Percentiles rank a stretch among this genome's conserved stretches.
phyloP scores from a whole-genome alignment of 1,140 invertebrate genomes.

The Acromyrmex heyeri region DNA sequence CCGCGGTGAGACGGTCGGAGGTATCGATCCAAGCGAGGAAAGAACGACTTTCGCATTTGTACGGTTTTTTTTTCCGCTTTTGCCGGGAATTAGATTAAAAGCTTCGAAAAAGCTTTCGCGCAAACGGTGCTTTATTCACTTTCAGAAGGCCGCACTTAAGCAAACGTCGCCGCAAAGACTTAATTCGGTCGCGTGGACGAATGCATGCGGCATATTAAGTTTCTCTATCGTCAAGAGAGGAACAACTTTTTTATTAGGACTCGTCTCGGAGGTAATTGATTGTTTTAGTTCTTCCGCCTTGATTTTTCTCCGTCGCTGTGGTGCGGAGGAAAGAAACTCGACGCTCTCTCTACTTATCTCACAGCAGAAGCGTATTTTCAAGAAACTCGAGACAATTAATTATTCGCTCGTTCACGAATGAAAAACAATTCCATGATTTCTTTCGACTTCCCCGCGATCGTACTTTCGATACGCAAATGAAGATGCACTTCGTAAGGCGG shows the following conservation, averaged over 20 bases:
- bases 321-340: conserved; percentile 10
- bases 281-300: conserved; percentile 47
- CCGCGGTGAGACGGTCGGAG: background rate
- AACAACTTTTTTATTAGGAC: conserved; percentile 55
- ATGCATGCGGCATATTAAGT: conserved; percentile 44
- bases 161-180: conserved; percentile 35
- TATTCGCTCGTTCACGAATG: conserved; percentile 53
- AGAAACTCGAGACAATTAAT: conserved; percentile 62
- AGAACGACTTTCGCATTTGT: background rate
- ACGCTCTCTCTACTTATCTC: background rate
- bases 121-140: conserved; percentile 1
- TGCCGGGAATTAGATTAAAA: conserved; percentile 16
- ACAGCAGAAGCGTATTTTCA: conserved; percentile 32
- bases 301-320: conserved; percentile 39
- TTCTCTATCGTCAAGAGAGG: conserved; percentile 37
- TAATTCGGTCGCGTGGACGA: conserved; percentile 34
- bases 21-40: background rate
- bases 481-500: background rate
- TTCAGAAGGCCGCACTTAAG: conserved; percentile 17
- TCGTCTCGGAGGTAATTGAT: conserved; percentile 52
- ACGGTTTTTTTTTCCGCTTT: background rate
- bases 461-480: conserved; percentile 43
- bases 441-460: conserved; percentile 40
- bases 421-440: conserved; percentile 60
- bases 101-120: background rate